phyloP scores from a whole-genome alignment of 2,888 invertebrate species.

The Agrochola macilenta region DNA sequence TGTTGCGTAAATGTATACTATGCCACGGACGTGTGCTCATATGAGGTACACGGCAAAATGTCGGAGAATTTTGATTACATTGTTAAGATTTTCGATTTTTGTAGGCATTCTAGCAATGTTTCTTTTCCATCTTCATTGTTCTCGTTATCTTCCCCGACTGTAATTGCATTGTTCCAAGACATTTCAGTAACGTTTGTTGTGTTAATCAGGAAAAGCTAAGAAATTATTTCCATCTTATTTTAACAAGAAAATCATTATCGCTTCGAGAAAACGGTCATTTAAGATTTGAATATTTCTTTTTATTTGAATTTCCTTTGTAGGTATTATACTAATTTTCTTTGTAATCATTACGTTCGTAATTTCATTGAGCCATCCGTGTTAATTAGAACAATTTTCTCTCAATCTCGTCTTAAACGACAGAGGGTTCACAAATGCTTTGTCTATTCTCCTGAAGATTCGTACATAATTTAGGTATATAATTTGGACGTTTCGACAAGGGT shows the following conservation, averaged over 20 bases:
- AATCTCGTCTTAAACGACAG: conserved; percentile 58
- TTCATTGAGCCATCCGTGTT: conserved; percentile 59
- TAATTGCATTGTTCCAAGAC: conserved; percentile 34
- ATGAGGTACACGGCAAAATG: conserved; percentile 29
- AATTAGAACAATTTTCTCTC: conserved; percentile 62
- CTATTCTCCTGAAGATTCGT: conserved; percentile 45
- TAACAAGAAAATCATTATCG: conserved; percentile 42
- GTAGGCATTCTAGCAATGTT: conserved; percentile 34
- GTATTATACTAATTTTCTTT: conserved; percentile 63
- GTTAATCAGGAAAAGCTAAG: conserved; percentile 44
- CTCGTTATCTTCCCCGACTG: conserved; percentile 20
- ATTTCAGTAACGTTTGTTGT: conserved; percentile 43
- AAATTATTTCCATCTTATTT: conserved; percentile 41
- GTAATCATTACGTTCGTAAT: conserved; percentile 57
- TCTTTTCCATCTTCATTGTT: conserved; percentile 36
- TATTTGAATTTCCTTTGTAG: conserved; percentile 48
- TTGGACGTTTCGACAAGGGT: conserved; percentile 53
- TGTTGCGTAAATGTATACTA: conserved; percentile 56
- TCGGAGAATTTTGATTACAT: conserved; percentile 48
- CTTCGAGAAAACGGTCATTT: conserved; percentile 32
- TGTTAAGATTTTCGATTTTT: conserved; percentile 45
- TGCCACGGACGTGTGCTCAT: conserved; percentile 46
- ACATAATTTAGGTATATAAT: conserved; percentile 56
- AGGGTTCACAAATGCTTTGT: conserved; percentile 59
- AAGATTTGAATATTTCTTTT: conserved; percentile 50